phyloP scores from a whole-genome alignment of 2,888 invertebrate species.

The Ectobius pallidus region DNA sequence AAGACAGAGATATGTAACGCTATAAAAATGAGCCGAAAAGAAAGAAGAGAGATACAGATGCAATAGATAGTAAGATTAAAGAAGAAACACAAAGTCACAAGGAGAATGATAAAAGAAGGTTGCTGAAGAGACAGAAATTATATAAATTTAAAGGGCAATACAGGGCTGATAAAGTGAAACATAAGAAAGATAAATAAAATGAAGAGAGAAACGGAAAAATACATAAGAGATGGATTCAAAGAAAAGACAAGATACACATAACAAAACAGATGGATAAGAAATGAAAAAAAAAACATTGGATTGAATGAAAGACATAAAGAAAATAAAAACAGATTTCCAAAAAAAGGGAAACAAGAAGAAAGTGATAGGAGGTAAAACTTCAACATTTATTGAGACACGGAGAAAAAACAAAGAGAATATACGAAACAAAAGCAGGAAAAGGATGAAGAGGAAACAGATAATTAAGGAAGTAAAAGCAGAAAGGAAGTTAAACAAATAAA shows the following conservation, averaged over 20 bases:
- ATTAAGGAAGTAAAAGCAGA: neutral
- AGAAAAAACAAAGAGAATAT: neutral
- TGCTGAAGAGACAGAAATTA: too few species aligned
- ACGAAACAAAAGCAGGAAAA: neutral
- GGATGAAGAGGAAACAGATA: neutral
- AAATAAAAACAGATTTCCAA: neutral
- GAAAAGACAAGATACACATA: too few species aligned
- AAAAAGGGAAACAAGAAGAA: neutral
- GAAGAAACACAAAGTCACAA: neutral
- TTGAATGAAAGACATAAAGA: too few species aligned
- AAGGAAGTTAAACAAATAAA: neutral
- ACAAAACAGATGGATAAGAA: too few species aligned
- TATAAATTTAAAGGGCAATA: too few species aligned
- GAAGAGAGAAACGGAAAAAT: neutral
- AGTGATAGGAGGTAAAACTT: neutral
- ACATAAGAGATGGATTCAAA: neutral
- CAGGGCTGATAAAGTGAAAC: neutral
- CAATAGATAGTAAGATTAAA: neutral
- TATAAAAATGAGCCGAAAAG: neutral
- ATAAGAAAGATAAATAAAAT: neutral
- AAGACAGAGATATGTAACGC: neutral
- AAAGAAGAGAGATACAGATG: neutral
- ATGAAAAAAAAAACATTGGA: too few species aligned
- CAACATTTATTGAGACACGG: too few species aligned
- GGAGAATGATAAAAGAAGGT: neutral